Percentiles rank a stretch among this genome's conserved stretches.
These are phyloP conservation scores for Otus sunia DNA, from an alignment of 2,113 vertebrate genomes.

Conservation along the genomic window DNA sequence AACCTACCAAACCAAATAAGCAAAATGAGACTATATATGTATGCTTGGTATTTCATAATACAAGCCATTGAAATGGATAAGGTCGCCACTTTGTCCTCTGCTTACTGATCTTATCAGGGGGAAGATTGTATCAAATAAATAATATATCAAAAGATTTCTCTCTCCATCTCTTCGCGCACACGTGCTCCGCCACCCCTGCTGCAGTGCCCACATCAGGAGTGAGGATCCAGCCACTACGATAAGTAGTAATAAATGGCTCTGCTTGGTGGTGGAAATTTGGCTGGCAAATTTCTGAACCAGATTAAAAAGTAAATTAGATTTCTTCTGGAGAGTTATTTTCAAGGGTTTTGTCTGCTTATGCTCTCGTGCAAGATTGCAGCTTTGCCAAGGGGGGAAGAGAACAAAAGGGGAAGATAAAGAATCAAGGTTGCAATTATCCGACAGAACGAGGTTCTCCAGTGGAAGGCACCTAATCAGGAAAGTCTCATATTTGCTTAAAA, in stretches of 20 bases:
- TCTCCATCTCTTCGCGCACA: accelerated
- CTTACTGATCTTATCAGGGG: conserved; percentile 57
- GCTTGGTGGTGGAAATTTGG: conserved; percentile 64
- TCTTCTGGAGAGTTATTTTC: conserved; percentile 77
- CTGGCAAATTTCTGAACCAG: conserved; percentile 78
- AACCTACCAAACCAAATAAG: background rate
- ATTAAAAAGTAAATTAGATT: conserved; percentile 83
- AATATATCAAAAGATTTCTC: conserved; percentile 63
- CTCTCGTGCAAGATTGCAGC: conserved; percentile 64
- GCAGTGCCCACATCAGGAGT: background rate
- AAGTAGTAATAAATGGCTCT: conserved; percentile 65
- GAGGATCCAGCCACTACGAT: conserved; percentile 17
- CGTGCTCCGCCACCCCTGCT: accelerated
- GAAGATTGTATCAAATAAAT: conserved; percentile 73
- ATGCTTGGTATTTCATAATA: background rate
- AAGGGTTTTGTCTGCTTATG: conserved; percentile 72
- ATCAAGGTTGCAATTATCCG: conserved; percentile 63
- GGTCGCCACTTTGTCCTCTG: conserved; percentile 62
- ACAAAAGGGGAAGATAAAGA: conserved; percentile 69
- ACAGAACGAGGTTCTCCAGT: conserved; percentile 61
- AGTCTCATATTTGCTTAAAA: conserved; percentile 75
- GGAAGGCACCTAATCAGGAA: conserved; percentile 67
- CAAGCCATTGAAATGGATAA: conserved; percentile 7
- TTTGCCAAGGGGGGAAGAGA: conserved; percentile 66
- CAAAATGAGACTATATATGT: background rate